Evolutionary conservation across 1,140 invertebrate species (phyloP).

Genomic region (Drosophila burlai): DNA sequence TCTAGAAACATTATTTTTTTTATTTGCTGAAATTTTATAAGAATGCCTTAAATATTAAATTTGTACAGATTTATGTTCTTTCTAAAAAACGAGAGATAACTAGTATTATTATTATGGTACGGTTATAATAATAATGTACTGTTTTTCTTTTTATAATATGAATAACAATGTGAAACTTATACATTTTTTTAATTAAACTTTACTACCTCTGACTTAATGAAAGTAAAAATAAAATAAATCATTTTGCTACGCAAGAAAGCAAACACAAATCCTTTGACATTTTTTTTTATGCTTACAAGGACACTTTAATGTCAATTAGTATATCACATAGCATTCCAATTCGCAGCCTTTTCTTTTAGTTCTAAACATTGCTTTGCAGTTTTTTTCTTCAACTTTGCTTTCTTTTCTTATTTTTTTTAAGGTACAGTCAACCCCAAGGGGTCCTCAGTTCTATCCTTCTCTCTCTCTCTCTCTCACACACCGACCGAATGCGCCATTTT

Average conservation of each 20-base stretch:
- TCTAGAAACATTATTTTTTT: too few species aligned
- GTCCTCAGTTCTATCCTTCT: not conserved
- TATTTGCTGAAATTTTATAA: too few species aligned
- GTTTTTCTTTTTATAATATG: too few species aligned
- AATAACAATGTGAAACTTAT: too few species aligned
- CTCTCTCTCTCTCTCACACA: not conserved
- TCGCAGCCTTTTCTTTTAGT: not conserved
- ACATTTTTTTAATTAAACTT: too few species aligned
- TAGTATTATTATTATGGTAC: too few species aligned
- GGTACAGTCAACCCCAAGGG: conserved; percentile 37
- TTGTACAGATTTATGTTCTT: too few species aligned
- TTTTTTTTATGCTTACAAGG: not conserved
- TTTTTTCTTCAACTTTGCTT: not conserved
- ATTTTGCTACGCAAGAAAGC: not conserved
- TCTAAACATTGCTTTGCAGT: not conserved
- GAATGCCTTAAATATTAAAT: too few species aligned
- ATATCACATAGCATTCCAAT: not conserved
- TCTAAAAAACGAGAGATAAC: too few species aligned
- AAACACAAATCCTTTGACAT: too few species aligned
- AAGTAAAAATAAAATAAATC: not conserved
- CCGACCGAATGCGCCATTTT: conserved; percentile 40
- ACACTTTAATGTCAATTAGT: not conserved
- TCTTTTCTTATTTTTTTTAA: not conserved
- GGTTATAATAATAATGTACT: too few species aligned
- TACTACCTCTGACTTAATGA: too few species aligned